Conservation (phyloP, 2,113 vertebrate species). For the Notiomystis cincta region DNA sequence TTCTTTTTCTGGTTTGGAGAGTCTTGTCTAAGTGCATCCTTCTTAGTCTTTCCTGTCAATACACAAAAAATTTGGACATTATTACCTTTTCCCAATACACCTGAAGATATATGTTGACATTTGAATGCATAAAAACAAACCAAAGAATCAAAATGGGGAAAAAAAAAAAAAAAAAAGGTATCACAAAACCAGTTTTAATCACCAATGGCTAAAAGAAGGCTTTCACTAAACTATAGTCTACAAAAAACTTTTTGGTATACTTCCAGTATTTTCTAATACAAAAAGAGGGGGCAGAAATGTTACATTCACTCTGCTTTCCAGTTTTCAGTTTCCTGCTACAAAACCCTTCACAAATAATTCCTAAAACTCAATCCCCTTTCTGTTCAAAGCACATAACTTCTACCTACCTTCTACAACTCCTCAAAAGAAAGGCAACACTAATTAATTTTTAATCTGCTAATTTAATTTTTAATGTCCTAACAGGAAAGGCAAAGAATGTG, state of each 20-base stretch:
- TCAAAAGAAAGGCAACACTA: background rate
- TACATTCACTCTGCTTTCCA: background rate
- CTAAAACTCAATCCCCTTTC: background rate
- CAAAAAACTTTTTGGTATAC: background rate
- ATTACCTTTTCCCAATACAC: background rate
- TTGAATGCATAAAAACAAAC: background rate
- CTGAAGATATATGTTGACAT: background rate
- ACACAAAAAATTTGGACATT: background rate
- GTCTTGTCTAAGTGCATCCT: background rate
- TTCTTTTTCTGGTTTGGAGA: background rate
- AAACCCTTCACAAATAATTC: background rate
- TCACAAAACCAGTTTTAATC: background rate
- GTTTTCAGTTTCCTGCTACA: background rate
- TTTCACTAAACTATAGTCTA: background rate
- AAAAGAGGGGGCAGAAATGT: background rate
- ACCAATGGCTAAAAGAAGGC: background rate
- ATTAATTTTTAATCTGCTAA: background rate
- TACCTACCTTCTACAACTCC: background rate
- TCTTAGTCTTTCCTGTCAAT: conserved; percentile 28
- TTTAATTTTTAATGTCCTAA: background rate
- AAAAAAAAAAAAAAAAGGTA: background rate
- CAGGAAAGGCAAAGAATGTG: background rate
- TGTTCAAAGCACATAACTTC: background rate
- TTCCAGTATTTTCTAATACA: background rate
- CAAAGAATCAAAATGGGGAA: background rate